These are phyloP conservation scores for Echinarachnius parma DNA, from an alignment of 53 echinoderm and acorn worm genomes.

Conservation along the genomic window DNA sequence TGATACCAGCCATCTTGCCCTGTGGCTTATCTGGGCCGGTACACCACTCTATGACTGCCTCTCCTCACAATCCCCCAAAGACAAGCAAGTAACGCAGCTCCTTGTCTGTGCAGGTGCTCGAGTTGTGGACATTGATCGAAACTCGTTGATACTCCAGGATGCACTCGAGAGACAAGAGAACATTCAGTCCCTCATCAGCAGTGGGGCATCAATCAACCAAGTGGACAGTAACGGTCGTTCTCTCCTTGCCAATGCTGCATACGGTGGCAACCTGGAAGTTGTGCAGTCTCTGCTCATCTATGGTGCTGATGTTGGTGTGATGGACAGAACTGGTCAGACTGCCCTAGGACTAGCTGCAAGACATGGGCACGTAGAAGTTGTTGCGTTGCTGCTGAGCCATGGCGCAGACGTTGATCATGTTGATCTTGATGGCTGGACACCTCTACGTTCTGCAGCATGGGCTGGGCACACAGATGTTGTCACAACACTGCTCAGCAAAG, in stretches of 20 bases:
- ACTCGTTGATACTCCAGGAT: conserved; percentile 84
- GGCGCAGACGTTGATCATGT: conserved; percentile 87
- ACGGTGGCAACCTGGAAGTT: conserved; percentile 83
- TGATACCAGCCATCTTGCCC: conserved; percentile 77
- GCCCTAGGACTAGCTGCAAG: conserved; percentile 79
- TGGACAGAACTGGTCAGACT: conserved; percentile 93
- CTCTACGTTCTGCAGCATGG: conserved; percentile 97
- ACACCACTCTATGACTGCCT: conserved; percentile 92
- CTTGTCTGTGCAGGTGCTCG: conserved; percentile 90
- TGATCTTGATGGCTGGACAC: conserved; percentile 99
- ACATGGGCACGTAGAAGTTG: conserved; percentile 92
- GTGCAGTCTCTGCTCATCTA: conserved; percentile 82
- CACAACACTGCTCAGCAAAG: conserved; percentile 75
- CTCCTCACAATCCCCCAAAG: conserved; percentile 75
- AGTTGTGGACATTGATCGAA: conserved; percentile 89
- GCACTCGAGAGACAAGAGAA: conserved; percentile 91
- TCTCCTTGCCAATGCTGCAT: conserved; percentile 94
- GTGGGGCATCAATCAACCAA: conserved; percentile 95
- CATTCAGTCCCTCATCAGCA: conserved; percentile 75
- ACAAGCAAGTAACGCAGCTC: conserved; percentile 77
- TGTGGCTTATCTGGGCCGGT: conserved; percentile 95
- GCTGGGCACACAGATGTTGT: conserved; percentile 99
- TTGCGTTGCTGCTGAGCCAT: conserved; percentile 65
- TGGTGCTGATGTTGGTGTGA: conserved; percentile 74
- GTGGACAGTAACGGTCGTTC: conserved; percentile 97